Evolutionary conservation across 1,140 invertebrate genomes (phyloP).

Genomic region (Sarcophaga peregrina): DNA sequence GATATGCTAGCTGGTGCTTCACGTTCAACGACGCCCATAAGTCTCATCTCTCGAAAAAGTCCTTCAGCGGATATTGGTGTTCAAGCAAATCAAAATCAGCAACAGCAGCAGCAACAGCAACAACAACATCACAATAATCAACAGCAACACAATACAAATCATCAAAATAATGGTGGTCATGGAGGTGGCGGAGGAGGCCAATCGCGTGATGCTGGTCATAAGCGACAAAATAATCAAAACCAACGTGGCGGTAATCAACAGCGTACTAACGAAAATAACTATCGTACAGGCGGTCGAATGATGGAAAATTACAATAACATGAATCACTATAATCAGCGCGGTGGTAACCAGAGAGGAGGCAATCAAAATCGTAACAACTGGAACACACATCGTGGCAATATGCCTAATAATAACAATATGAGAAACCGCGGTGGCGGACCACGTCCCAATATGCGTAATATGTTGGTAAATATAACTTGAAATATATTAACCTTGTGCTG

Average conservation of each 20-base stretch:
- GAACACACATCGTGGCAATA: conserved; percentile 62
- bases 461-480: conserved; percentile 50
- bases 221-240: conserved; percentile 61
- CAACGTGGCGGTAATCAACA: conserved; percentile 55
- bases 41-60: conserved; percentile 77
- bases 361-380: conserved; percentile 53
- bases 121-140: conserved; percentile 48
- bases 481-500: neutral
- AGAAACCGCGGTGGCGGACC: conserved; percentile 55
- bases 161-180: conserved; percentile 53
- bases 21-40: conserved; percentile 80
- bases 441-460: conserved; percentile 59
- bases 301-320: conserved; percentile 57
- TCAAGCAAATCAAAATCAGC: conserved; percentile 68
- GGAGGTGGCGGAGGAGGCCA: conserved; percentile 50
- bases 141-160: conserved; percentile 43
- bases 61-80: conserved; percentile 85
- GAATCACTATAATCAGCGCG: conserved; percentile 59
- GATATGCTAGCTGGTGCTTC: conserved; percentile 80
- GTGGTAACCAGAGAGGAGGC: conserved; percentile 54
- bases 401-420: conserved; percentile 62
- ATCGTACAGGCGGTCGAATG: conserved; percentile 61
- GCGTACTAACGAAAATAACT: conserved; percentile 56
- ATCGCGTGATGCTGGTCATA: conserved; percentile 62
- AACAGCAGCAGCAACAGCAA: conserved; percentile 67